Evolutionary conservation across 2,888 invertebrate species (phyloP), one percentile per base, ranked within the genome.

Genomic region (Dinocampus coccinellae): DNA sequence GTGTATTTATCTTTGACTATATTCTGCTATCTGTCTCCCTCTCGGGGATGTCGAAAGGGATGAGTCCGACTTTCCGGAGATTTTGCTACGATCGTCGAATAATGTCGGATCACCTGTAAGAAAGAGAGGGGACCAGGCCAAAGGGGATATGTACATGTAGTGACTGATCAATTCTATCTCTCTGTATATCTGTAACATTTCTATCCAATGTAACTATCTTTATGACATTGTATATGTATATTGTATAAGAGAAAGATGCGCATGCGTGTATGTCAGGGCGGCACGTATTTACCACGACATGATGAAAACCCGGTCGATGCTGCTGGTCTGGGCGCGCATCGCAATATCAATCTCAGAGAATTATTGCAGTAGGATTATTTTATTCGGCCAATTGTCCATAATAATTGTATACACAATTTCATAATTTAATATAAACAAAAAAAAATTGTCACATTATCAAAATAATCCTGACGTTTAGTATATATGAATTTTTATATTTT

Each of bases 221-320:
- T 20, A 53, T 58, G 33, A 22, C 47, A 34, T 33, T 47, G 52
- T 20, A 34, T 65, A 52, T 64, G 47, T 42, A 26, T 55, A n/a
- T 57, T 57, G 26, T 24, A 55, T 55, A 57, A 39, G 36, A 26
- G 47, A 47, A 63, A 29, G 57, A 47, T 22, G 77, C 77, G 77
- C 78, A 75, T 69, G 77, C 77, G 77, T 69, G 13, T 36, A 39
- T 33, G 52, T 11, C 57, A 11, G 39, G 66, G 55, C 24, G 20
- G 57, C 20, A 66, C 71, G 26, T 24, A 55, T 55, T 55, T 26
- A 55, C 39, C 63, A 62, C 29, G 69, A 53, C 73, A 70, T 72
- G 73, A 60, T 71, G 73, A 80, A 77, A 80, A 79, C 76, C 83
- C 84, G 86, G 86, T 86, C 86, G 86, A 86, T 86, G 85, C 82